phyloP scores from a whole-genome alignment of 2,888 invertebrate species.

The Tachina fera region DNA sequence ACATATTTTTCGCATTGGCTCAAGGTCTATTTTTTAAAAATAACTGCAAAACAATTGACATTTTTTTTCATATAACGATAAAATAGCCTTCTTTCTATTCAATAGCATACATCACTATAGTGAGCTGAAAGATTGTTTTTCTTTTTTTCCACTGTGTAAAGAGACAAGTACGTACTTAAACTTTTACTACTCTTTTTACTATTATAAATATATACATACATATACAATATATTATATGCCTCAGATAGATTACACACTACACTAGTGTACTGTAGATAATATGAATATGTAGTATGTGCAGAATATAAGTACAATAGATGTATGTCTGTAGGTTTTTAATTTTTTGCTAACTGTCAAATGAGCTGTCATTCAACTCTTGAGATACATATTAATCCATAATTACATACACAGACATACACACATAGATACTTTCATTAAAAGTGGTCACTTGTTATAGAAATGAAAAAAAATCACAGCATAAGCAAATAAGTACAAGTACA shows the following conservation, averaged over 20 bases:
- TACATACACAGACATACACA: neutral
- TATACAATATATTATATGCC: neutral
- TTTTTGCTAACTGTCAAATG: conserved; percentile 66
- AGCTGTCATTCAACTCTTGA: conserved; percentile 67
- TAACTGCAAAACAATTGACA: conserved; percentile 62
- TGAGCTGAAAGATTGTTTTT: conserved; percentile 12
- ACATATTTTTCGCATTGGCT: conserved; percentile 33
- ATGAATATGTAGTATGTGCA: neutral
- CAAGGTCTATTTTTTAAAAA: conserved; percentile 62
- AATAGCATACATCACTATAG: conserved; percentile 40
- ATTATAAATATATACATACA: conserved; percentile 17
- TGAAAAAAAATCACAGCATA: conserved; percentile 30
- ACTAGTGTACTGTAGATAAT: neutral
- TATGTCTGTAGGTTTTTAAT: conserved; percentile 43
- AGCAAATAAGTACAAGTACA: conserved; percentile 47
- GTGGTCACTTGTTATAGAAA: conserved; percentile 61
- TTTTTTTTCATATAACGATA: conserved; percentile 30
- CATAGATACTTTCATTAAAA: conserved; percentile 24
- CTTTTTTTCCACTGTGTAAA: conserved; percentile 32
- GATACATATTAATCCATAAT: conserved; percentile 20
- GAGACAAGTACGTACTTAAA: conserved; percentile 58
- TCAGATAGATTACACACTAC: neutral
- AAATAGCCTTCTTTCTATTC: conserved; percentile 36
- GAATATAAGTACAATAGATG: neutral
- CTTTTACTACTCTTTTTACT: conserved; percentile 56